phyloP scores from a whole-genome alignment of 2,797 vertebrate genomes.

The Periophthalmus magnuspinnatus region DNA sequence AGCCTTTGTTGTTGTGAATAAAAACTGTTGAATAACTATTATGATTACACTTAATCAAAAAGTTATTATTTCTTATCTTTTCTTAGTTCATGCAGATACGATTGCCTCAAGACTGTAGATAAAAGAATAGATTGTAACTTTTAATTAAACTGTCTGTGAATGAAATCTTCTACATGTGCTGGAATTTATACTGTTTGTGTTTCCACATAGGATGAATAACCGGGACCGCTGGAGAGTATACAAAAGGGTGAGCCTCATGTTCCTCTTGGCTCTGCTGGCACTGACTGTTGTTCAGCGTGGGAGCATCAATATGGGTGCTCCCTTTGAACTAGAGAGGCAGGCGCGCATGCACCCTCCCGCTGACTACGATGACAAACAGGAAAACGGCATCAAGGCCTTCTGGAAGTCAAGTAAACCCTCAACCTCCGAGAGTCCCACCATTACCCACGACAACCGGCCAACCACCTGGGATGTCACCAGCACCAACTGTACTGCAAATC shows the following conservation, averaged over 20 bases:
- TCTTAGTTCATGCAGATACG: background rate
- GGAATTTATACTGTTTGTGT: constrained; percentile 30
- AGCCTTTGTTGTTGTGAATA: constrained; percentile 1
- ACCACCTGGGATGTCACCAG: constrained; percentile 84
- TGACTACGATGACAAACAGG: constrained; percentile 47
- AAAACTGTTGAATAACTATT: background rate
- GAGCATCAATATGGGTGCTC: constrained; percentile 66
- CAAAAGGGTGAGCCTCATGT: constrained; percentile 80
- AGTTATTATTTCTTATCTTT: constrained; percentile 7
- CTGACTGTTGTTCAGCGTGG: constrained; percentile 85
- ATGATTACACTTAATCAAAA: background rate
- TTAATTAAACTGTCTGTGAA: no score
- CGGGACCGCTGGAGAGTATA: constrained; percentile 81
- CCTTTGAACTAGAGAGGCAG: constrained; percentile 75
- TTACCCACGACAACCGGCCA: constrained; percentile 4
- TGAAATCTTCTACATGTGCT: background rate
- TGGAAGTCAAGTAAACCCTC: constrained; percentile 76
- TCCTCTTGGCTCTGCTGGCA: constrained; percentile 81
- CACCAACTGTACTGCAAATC: constrained; percentile 87
- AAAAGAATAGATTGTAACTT: background rate
- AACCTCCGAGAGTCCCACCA: constrained; percentile 5
- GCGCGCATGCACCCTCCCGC: constrained; percentile 48
- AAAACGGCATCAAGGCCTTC: constrained; percentile 61
- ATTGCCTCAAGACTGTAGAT: background rate
- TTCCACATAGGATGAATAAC: constrained; percentile 76